Conservation (phyloP, 2,113 vertebrate species). For the Petroica traversi region DNA sequence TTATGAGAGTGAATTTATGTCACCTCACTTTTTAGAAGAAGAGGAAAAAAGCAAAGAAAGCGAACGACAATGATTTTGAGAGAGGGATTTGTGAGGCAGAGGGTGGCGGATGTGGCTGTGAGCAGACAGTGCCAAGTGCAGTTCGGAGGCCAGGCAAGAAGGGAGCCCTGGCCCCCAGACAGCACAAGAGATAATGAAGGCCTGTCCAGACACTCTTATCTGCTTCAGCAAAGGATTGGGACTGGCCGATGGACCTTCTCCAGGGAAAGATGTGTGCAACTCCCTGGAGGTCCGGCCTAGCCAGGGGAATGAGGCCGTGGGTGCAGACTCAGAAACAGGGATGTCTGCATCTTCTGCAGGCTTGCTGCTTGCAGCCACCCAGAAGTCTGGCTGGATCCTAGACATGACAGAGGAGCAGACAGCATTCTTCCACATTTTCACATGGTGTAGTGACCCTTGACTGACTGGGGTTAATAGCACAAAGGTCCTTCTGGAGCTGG, state of each 20-base stretch:
- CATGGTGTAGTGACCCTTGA: neutral
- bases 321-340: neutral
- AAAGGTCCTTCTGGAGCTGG: neutral
- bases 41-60: neutral
- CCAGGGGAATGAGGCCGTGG: neutral
- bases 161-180: neutral
- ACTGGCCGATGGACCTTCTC: neutral
- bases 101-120: neutral
- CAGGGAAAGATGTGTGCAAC: neutral
- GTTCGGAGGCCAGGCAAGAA: neutral
- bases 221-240: neutral
- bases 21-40: neutral
- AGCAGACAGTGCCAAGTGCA: neutral
- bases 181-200: neutral
- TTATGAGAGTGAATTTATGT: neutral
- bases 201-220: slow-evolving; percentile 34
- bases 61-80: neutral
- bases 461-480: neutral
- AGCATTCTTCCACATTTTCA: neutral
- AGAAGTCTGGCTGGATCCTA: neutral
- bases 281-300: fast-evolving
- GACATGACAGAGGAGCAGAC: neutral
- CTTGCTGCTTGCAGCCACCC: neutral
- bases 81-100: neutral
- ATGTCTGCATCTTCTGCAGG: neutral